Base-by-base conservation (phyloP, 1,140 invertebrate genomes). In the Drosophila parabipectinata region DNA sequence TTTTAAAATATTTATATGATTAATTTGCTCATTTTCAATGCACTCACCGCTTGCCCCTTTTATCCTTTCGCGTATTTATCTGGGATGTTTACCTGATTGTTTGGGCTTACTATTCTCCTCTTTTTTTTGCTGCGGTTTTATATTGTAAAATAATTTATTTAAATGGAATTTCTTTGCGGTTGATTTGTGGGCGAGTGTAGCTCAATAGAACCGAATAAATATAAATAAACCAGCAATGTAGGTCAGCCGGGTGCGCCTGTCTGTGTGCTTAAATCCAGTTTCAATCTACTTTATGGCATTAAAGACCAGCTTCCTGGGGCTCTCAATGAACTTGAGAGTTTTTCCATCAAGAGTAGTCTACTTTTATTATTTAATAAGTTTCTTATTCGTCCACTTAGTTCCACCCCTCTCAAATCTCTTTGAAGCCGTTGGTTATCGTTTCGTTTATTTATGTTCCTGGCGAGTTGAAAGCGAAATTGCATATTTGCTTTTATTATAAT, bases 401-500 rank as follows among this genome's bases (percentile, higher is more conserved):
- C 9, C 12, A 39, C 8, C 14, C 18, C 57, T 2, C 45, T 56
- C 26, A 48, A n/a, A 62, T 39, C 30, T 47, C 41, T 52, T 66
- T 75, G 44, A 4, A 47, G 44, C 44, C 57, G 44, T 73, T 59
- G 50, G 41, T 8, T 8, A 18, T 24, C 47, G 24, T 52, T 61
- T 55, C 52, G 34, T 60, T 45, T 57, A 79, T 74, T 72, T 81
- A 53, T 77, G 62, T 50, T 47, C 14, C 34, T 4, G 48, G n/a
- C 51, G 12, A 45, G 71, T 41, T 26, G 50, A 79, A 88, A 87
- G 75, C 76, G 60, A 87, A 87, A 88, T 87, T 87, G 83, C 83
- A 87, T 87, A 87, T 87, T 87, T 87, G 83, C 83, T 87, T 87
- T 88, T 88, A 88, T 88, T 88, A 83, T 88, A 88, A 87, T 88